phyloP scores from a whole-genome alignment of 2,113 vertebrate species.

The Dolichallabes microphthalmus region DNA sequence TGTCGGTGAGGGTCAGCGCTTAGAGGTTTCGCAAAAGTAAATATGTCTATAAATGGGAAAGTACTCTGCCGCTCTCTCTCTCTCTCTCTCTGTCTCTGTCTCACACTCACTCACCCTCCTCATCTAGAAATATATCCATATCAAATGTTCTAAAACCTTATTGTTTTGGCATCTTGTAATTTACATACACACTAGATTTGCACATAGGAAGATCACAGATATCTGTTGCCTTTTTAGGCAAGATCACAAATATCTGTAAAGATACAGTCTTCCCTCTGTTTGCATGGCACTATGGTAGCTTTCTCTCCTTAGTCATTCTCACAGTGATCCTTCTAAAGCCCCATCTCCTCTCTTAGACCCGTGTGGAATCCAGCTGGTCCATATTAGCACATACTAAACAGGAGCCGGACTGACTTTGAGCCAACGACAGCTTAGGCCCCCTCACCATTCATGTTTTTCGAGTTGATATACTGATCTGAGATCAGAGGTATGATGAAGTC shows the following conservation, averaged over 20 bases:
- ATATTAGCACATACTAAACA: constrained; percentile 69
- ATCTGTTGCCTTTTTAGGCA: background rate
- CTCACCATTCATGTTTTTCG: constrained; percentile 16
- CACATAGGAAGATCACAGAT: background rate
- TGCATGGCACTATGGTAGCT: constrained; percentile 59
- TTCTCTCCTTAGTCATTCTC: constrained; percentile 50
- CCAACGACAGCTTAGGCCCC: constrained; percentile 42
- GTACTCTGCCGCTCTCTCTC: constrained; percentile 53
- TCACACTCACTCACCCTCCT: constrained; percentile 28
- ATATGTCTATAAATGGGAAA: constrained; percentile 82
- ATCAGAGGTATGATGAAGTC: background rate
- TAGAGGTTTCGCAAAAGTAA: constrained; percentile 71
- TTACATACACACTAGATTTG: background rate
- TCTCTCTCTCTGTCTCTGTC: constrained; percentile 18
- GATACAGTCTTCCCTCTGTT: constrained; percentile 48
- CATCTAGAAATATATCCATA: constrained; percentile 9
- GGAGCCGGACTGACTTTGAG: constrained; percentile 52
- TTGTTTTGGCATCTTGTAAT: background rate
- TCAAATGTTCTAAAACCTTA: constrained; percentile 12
- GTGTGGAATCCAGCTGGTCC: constrained; percentile 70
- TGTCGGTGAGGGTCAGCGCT: constrained; percentile 68
- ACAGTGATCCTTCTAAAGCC: constrained; percentile 65
- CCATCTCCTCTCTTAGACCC: constrained; percentile 55
- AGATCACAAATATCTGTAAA: background rate
- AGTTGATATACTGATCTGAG: background rate